Base-by-base conservation (phyloP, 2,888 invertebrate species). In the Callinectes sapidus region DNA sequence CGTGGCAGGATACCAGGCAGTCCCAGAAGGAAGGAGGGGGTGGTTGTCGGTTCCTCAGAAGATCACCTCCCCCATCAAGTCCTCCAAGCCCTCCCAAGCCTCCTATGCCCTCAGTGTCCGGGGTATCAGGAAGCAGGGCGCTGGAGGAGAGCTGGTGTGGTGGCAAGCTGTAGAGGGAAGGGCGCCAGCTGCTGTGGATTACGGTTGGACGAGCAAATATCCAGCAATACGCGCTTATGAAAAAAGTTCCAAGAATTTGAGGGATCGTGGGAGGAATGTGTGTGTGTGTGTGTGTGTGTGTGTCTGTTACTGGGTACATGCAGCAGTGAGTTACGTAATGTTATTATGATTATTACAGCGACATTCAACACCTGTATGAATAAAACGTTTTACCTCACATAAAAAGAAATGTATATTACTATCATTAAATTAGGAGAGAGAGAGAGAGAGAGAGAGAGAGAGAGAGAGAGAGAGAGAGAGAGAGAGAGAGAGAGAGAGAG, bases 61-160 rank as follows among this genome's bases (percentile, higher is more conserved):
- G 90, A 71, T 93, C 93, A 1, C 39, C 89, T 10, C 77, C 86
- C 28, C 42, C 71, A 13, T 91, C 92, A 35, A 93, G 28, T n/a
- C 92, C 90, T 28, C 90, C 92, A 61, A 94, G 42, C 16, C 89
- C 71, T 42, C 89, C 89, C 71, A 66, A 1, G 0, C 89, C 89
- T 23, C 89, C 89, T 55, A 92, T 89, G 2, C 90, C 90, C 48
- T 94, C 93, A 32, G 94, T 94, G 90, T 97, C 97, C 96, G 98
- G 98, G 94, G 98, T 98, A 90, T 98, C 98, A 94, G 98, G 97
- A 95, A 98, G 96, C 93, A 98, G 96, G 94, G 98, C 97, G 94
- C 98, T 98, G 91, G 98, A 98, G 95, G 98, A 98, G 95, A 98
- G 96, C 96, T 98, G 98, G 96, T 98, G 98, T 95, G 97, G 97